Evolutionary conservation across 2,113 vertebrate species (phyloP).

Genomic region (Saguinus imperator): DNA sequence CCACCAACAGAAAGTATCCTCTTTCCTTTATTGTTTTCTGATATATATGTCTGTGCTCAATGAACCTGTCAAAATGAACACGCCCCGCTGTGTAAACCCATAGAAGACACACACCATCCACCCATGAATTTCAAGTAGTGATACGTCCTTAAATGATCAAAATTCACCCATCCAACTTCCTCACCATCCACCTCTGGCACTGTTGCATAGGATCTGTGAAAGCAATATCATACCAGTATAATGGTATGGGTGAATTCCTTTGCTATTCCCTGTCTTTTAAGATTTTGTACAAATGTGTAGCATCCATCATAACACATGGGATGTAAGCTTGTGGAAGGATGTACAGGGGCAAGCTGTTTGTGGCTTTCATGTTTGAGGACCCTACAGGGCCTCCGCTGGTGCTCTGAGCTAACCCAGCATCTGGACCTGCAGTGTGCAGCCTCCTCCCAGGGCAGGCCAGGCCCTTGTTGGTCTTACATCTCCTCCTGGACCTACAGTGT

Average conservation of each 20-base stretch:
- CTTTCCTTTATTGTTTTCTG: background rate
- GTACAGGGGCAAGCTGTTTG: no score
- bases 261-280: background rate
- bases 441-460: no score
- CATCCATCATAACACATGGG: no score
- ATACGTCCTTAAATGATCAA: background rate
- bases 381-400: background rate
- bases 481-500: no score
- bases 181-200: fast-evolving
- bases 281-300: background rate
- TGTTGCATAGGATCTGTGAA: background rate
- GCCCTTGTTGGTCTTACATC: background rate
- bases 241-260: background rate
- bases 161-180: background rate
- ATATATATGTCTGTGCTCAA: background rate
- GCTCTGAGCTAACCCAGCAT: fast-evolving
- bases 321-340: no score
- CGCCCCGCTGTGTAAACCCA: background rate
- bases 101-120: background rate
- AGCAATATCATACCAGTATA: fast-evolving
- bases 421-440: background rate
- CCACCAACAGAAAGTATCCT: background rate
- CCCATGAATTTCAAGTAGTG: background rate
- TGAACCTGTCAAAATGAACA: background rate
- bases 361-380: background rate